Percentiles rank a stretch among this genome's conserved stretches.
Conservation (phyloP, 2,797 vertebrate genomes). For the Cercopithecus petaurista region DNA sequence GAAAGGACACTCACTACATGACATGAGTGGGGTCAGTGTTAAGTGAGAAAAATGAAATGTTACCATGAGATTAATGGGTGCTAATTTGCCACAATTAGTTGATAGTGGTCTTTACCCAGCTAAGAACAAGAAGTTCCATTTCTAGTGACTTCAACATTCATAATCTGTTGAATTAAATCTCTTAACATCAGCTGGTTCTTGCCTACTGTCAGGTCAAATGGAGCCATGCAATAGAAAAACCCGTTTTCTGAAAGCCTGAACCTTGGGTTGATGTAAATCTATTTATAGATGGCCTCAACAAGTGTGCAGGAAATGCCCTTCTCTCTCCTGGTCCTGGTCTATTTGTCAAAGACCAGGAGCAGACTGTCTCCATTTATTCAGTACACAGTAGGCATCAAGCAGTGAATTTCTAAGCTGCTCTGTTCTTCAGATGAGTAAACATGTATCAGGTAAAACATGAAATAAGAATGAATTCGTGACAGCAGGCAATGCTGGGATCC, state of each 20-base stretch:
- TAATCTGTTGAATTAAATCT: background rate
- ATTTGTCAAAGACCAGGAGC: background rate
- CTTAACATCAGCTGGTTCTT: background rate
- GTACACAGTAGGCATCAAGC: background rate
- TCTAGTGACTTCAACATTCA: background rate
- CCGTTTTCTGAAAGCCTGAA: background rate
- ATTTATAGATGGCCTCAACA: background rate
- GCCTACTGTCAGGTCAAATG: background rate
- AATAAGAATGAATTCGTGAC: background rate
- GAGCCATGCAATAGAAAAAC: background rate
- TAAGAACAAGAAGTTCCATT: background rate
- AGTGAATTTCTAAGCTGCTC: background rate
- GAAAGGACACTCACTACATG: background rate
- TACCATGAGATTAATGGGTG: background rate
- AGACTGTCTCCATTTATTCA: background rate
- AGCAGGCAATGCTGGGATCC: background rate
- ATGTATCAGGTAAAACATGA: background rate
- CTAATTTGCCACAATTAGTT: background rate
- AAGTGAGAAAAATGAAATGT: background rate
- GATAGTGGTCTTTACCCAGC: background rate
- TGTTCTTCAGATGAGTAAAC: background rate
- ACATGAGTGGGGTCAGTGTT: background rate
- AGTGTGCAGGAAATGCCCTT: background rate
- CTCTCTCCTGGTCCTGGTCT: background rate
- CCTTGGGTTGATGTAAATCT: background rate